These are phyloP conservation scores for Pituophis catenifer DNA, from an alignment of 2,113 vertebrate genomes.

Conservation along the genomic window DNA sequence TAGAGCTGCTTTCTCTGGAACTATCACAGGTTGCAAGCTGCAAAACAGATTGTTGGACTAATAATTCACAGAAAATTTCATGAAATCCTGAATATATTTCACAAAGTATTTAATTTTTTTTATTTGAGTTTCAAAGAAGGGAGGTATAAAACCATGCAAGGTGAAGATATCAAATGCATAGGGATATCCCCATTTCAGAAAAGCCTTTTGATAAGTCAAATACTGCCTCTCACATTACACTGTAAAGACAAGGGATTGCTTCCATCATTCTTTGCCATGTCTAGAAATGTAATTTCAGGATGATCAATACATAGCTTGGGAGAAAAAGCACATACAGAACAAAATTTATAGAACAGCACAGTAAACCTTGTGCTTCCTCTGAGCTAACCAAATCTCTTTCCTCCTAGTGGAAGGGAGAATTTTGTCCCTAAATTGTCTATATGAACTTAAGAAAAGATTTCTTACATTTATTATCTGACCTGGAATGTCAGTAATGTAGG, in stretches of 20 bases:
- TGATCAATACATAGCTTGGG: constrained; percentile 2
- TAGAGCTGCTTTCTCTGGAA: neutral
- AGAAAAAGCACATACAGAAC: neutral
- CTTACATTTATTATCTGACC: neutral
- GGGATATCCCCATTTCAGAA: neutral
- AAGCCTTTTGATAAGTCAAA: neutral
- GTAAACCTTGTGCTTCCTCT: constrained; percentile 10
- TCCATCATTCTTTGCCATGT: neutral
- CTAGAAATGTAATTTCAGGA: constrained; percentile 11
- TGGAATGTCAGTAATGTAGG: neutral
- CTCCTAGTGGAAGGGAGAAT: neutral
- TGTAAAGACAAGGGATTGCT: neutral
- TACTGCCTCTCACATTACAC: neutral
- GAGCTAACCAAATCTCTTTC: neutral
- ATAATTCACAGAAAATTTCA: neutral
- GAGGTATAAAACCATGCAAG: neutral
- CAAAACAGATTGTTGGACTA: neutral
- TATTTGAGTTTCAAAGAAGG: neutral
- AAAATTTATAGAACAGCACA: neutral
- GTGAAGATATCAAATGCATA: neutral
- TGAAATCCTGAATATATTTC: neutral
- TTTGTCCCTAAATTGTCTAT: neutral
- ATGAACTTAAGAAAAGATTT: neutral
- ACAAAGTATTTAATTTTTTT: neutral
- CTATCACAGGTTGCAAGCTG: neutral